Evolutionary conservation across 2,797 vertebrate species (phyloP), one percentile per base, ranked within the genome.

Genomic region (Chaenodraco wilsoni): DNA sequence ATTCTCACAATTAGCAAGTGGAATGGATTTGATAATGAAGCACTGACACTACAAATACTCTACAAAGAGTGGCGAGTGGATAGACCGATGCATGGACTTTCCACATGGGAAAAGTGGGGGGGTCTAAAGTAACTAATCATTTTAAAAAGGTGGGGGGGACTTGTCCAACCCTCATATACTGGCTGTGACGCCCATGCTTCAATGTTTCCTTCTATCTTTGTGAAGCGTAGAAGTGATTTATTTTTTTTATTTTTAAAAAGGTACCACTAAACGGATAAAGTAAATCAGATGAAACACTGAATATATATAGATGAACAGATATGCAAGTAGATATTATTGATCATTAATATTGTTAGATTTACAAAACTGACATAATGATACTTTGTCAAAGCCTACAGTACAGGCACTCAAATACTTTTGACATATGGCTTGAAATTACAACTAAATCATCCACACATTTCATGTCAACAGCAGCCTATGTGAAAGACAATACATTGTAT

Each of bases 381-480:
- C 27, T 50, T n/a, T 37, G 27, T 46, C 8, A 46, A 56, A 33
- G 3, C 19, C 59, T 50, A 49, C 3, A 27, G 27, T 12, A 45
- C 13, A 54, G 15, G 27, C 15, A 31, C 12, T 5, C 51, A 65
- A 40, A 17, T n/a, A 71, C 46, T 31, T 23, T 54, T 48, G 40
- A 58, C 64, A 75, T 65, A 44, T 43, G 49, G 10, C 19, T 64
- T 9, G 33, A 60, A 54, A 51, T 61, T 51, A 46, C 27, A 27
- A 27, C 27, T 27, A 69, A 79, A 75, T 52, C 66, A 3, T 6
- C 19, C 7, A 66, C 27, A 76, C 61, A 70, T n/a, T 19, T 40
- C 27, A 8, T 17, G 17, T 59, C 11, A 71, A 55, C 19, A 66
- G 57, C 4, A 65, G 8, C 1, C 15, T 1, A 12, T 64, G 56